These are phyloP conservation scores for Nyctalus aviator DNA, from an alignment of 2,797 vertebrate genomes.

Conservation along the genomic window DNA sequence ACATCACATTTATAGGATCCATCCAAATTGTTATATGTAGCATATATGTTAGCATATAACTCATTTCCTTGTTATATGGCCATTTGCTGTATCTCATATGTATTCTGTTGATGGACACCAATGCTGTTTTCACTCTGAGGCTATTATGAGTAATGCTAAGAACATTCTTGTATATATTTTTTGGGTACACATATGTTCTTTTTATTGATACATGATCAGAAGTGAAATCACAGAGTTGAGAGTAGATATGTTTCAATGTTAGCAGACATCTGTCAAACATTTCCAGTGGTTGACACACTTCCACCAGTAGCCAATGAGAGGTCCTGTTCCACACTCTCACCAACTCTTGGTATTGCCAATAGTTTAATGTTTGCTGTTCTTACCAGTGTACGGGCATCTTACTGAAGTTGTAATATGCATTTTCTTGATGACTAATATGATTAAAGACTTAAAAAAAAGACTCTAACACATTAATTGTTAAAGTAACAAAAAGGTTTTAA, in stretches of 20 bases:
- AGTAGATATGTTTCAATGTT: neutral
- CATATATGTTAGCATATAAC: neutral
- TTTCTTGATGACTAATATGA: conserved; percentile 16
- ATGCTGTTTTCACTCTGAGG: neutral
- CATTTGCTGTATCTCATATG: neutral
- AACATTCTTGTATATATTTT: neutral
- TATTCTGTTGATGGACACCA: neutral
- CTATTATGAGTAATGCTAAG: neutral
- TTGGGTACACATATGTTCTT: neutral
- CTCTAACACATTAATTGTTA: conserved; percentile 21
- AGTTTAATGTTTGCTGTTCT: neutral
- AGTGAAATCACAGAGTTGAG: neutral
- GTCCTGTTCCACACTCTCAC: neutral
- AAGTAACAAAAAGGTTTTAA: neutral
- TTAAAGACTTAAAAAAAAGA: neutral
- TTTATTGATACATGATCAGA: neutral
- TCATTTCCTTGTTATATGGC: neutral
- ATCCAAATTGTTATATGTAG: neutral
- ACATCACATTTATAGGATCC: neutral
- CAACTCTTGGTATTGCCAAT: neutral
- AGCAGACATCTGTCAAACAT: neutral
- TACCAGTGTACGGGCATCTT: neutral
- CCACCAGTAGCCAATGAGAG: neutral
- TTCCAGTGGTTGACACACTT: neutral
- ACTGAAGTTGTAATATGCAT: neutral